Evolutionary conservation across 2,113 vertebrate species (phyloP).

Genomic region (Leuciscus idus): DNA sequence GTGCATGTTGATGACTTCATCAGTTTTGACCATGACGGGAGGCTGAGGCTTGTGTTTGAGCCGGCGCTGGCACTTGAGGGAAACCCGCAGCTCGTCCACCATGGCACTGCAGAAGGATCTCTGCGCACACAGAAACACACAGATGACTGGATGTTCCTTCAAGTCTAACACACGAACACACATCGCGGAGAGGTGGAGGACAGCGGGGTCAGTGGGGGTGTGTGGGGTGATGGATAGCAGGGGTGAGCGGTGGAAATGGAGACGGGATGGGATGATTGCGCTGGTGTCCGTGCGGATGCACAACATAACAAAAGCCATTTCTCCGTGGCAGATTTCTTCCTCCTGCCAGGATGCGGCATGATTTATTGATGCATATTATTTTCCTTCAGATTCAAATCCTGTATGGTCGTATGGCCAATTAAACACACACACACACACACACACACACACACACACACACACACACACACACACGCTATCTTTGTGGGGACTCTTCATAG

Average conservation of each 20-base stretch:
- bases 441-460: no score
- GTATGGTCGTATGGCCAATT: slow-evolving; percentile 61
- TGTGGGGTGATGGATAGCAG: not conserved
- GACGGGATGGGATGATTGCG: slow-evolving; percentile 51
- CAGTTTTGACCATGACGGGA: slow-evolving; percentile 95
- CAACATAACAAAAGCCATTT: slow-evolving; percentile 66
- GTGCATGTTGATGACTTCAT: slow-evolving; percentile 99
- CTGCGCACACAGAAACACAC: slow-evolving; percentile 70
- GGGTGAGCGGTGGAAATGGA: slow-evolving; percentile 17
- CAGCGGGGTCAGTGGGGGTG: not conserved
- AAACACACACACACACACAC: slow-evolving; percentile 40
- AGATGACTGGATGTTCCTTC: not conserved
- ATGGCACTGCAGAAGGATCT: slow-evolving; percentile 98
- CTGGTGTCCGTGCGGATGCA: slow-evolving; percentile 64
- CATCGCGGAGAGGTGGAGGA: not conserved
- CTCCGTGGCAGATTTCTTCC: slow-evolving; percentile 67
- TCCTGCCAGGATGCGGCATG: slow-evolving; percentile 60
- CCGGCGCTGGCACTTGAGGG: slow-evolving; percentile 95
- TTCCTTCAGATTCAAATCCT: slow-evolving; percentile 63
- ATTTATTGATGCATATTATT: slow-evolving; percentile 66
- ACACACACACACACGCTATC: no score
- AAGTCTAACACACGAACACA: not conserved
- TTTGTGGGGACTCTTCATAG: no score
- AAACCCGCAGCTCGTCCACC: slow-evolving; percentile 95
- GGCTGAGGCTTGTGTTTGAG: slow-evolving; percentile 98